Base-by-base conservation (phyloP, 2,797 vertebrate species). In the Sciaenops ocellatus region DNA sequence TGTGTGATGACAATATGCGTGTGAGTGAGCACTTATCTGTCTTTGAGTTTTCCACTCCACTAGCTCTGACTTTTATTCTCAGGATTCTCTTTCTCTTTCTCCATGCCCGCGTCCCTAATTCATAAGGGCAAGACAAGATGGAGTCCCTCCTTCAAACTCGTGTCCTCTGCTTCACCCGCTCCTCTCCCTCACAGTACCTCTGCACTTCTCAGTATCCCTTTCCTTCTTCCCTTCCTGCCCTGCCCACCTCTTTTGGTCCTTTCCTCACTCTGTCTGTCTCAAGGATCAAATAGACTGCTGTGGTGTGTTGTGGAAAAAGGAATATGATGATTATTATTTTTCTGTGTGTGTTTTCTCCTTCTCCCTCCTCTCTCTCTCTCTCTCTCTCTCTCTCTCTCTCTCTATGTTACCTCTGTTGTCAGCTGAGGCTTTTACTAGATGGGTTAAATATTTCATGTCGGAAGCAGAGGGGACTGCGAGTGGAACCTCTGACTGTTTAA, bases 381-480 rank as follows among this genome's bases (percentile, higher is more conserved):
- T 30, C 28, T 47, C 15, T 8, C 24, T 57, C 46, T 46, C 46
- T 13, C 20, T 38, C 55, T 17, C 56, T 60, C 50, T 46, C 59
- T 22, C 56, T 28, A 38, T 57, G 24, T 38, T 42, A 71, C 59
- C 64, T 56, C 78, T 56, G 59, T 71, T 76, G 79, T 82, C 68
- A 73, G 76, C 84, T 44, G 15, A 89, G 64, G 91, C 89, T 94
- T 93, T 94, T 82, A 93, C 87, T 78, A 60, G 79, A 76, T 59
- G 42, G 52, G 28, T 63, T 95, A 47, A 95, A 96, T 95, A 94
- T 95, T 95, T 95, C 85, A 96, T 95, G 90, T 28, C 55, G 69
- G 73, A 82, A 61, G 80, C 82, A 81, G 83, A 77, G 71, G 76
- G 71, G 72, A 82, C 68, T 76, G 71, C 16, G 72, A 79, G 50